A percentile compares a stretch with the other conserved stretches of the same genome.
These are phyloP conservation scores for Rallus crepitans DNA, from an alignment of 2,797 vertebrate species.

Conservation along the genomic window DNA sequence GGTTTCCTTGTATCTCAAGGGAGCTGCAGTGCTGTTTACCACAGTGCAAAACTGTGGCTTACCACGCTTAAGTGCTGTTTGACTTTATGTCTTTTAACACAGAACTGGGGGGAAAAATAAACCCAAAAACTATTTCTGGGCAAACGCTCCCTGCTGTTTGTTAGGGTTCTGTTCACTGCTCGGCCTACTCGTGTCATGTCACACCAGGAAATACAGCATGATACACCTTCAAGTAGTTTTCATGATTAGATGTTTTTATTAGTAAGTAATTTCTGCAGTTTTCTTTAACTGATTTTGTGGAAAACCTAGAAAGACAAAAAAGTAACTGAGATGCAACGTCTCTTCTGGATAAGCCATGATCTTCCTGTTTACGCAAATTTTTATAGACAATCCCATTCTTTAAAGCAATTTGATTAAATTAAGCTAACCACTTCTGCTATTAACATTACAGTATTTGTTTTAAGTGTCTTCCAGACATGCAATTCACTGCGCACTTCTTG, in stretches of 20 bases:
- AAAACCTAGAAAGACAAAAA: neutral
- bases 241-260: constrained; percentile 11
- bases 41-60: too few species aligned
- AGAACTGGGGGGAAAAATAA: neutral
- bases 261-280: neutral
- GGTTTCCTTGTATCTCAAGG: neutral
- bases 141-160: accelerated
- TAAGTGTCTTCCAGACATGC: neutral
- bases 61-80: too few species aligned
- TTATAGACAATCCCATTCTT: neutral
- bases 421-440: neutral
- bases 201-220: neutral
- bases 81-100: neutral
- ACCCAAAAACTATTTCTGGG: neutral
- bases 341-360: neutral
- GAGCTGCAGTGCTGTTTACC: neutral
- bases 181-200: accelerated
- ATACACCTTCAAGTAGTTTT: neutral
- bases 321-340: neutral
- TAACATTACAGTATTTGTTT: neutral
- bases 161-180: neutral
- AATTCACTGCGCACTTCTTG: neutral
- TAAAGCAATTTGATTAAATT: neutral
- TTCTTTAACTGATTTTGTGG: neutral
- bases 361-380: neutral